These are phyloP conservation scores for Antechinus stuartii DNA, from an alignment of 2,113 vertebrate species.

Conservation along the genomic window DNA sequence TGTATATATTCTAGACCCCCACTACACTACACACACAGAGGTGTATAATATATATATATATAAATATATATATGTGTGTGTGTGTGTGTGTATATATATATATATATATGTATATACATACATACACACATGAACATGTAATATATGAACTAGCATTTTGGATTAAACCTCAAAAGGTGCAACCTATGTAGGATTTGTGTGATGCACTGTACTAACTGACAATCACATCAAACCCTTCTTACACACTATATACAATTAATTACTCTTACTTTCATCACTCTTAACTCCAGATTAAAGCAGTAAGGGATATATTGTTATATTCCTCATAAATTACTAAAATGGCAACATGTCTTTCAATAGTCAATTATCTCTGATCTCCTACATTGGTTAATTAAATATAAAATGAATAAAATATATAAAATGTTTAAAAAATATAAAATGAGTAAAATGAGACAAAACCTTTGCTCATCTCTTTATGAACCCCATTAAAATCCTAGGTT, in stretches of 20 bases:
- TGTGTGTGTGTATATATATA: too few relatives aligned
- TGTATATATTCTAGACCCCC: too few relatives aligned
- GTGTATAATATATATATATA: too few relatives aligned
- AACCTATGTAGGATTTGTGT: neutral
- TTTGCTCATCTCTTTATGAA: neutral
- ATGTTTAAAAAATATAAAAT: too few relatives aligned
- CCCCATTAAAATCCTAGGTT: neutral
- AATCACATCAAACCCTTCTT: neutral
- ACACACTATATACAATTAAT: neutral
- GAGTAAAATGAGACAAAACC: neutral
- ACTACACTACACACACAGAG: too few relatives aligned
- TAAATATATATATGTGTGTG: too few relatives aligned
- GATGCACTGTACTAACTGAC: neutral
- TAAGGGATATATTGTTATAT: neutral
- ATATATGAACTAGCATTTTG: neutral
- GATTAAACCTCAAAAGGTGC: neutral
- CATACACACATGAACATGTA: neutral
- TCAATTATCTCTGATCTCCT: neutral
- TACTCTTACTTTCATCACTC: neutral
- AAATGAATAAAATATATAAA: neutral
- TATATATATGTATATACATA: too few relatives aligned
- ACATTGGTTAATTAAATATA: neutral
- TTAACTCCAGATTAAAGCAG: neutral
- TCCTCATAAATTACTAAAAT: neutral
- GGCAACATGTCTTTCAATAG: neutral